Base-by-base conservation (phyloP, 2,888 invertebrate species). In the Netelia fuscicornis region DNA sequence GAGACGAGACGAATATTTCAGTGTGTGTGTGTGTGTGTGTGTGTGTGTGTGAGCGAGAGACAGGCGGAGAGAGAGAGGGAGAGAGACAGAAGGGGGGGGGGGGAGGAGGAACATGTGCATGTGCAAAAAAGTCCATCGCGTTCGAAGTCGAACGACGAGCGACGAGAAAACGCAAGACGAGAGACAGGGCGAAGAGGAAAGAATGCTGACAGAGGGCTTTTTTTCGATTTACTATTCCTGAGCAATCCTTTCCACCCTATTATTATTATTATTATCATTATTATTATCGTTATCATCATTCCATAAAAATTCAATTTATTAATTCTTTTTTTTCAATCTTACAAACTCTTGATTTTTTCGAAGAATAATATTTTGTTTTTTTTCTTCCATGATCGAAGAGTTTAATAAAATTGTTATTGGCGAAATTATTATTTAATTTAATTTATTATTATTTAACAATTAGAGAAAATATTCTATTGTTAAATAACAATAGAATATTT, bases 1-100 rank as follows among this genome's bases (percentile, higher is more conserved):
- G 76, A 84, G 44, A 60, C n/a, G 23, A 54, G 56, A 23, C 65
- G 64, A 25, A 56, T n/a, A 52, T 17, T 17, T 17, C 17, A 65
- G 48, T 13, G 48, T 48, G 17, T 17, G 17, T 17, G 17, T 17
- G 17, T 17, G 17, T 17, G 17, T 17, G 17, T 17, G 17, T 17
- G 17, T 17, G 17, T 17, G 17, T 17, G 17, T 17, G 17, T 17
- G 17, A 48, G 48, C 2, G 17, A 17, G 17, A 17, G 17, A 17
- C 44, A 44, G 44, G 44, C 8, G 44, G 10, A 6, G 17, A 17
- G 48, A 48, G 48, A 48, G 48, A 48, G 20, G 20, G 56, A 56
- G 56, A 20, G 56, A 56, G 56, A 56, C 20, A 74, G 56, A 56
- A 5, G 6, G 20, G 9, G 56, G 20, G 56, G 1, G 20, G 20